A percentile compares a stretch with the other conserved stretches of the same genome.
Conservation (phyloP, 2,888 invertebrate genomes). For the Adelphocoris suturalis region DNA sequence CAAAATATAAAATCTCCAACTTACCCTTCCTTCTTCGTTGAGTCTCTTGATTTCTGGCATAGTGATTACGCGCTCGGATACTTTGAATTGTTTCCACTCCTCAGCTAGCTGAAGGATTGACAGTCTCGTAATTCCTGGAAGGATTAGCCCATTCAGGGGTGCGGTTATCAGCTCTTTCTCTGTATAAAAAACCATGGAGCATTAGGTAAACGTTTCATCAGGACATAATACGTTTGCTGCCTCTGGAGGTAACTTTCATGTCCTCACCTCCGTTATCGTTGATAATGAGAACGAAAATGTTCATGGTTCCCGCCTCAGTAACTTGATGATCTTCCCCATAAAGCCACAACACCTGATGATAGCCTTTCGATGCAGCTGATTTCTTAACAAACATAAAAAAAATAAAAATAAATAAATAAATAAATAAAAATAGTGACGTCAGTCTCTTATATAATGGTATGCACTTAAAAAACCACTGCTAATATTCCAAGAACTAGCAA, state of each 20-base stretch:
- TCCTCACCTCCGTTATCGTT: slow-evolving; percentile 92
- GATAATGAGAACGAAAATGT: slow-evolving; percentile 92
- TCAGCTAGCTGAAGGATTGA: slow-evolving; percentile 90
- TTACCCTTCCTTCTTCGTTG: slow-evolving; percentile 89
- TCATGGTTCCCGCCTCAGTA: slow-evolving; percentile 99
- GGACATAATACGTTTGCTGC: too few species aligned
- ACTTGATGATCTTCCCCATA: slow-evolving; percentile 95
- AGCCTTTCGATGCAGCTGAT: slow-evolving; percentile 86
- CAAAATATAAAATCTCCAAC: slow-evolving; percentile 77
- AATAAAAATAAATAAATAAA: too few species aligned
- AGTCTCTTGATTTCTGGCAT: slow-evolving; percentile 90
- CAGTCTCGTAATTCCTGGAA: slow-evolving; percentile 95
- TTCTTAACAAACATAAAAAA: slow-evolving; percentile 80
- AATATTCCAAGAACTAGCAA: too few species aligned
- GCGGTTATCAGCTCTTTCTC: slow-evolving; percentile 96
- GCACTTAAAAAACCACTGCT: too few species aligned
- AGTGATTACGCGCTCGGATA: slow-evolving; percentile 88
- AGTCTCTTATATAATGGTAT: too few species aligned
- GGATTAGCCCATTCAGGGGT: slow-evolving; percentile 94
- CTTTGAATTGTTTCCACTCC: slow-evolving; percentile 92
- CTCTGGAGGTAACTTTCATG: too few species aligned
- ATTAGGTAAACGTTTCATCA: too few species aligned
- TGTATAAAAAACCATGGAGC: slow-evolving; percentile 78
- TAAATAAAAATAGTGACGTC: too few species aligned
- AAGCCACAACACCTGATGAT: slow-evolving; percentile 97